A percentile compares a stretch with the other conserved stretches of the same genome.
Conservation (phyloP, 2,888 invertebrate species). For the Perdita meconis region DNA sequence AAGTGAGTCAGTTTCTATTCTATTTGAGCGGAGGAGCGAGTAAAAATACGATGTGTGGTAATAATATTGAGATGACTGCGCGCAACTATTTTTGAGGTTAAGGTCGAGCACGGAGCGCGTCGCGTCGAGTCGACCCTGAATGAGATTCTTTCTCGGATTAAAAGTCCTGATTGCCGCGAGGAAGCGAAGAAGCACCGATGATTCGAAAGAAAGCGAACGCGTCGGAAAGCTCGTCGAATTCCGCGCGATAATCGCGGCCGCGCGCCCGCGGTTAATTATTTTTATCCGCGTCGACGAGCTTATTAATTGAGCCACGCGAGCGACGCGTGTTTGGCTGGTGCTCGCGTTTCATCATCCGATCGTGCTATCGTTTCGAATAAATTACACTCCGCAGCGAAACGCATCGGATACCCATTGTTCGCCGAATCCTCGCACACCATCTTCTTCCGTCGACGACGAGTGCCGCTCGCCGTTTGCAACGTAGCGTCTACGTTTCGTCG, state of each 20-base stretch:
- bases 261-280: constrained; percentile 25
- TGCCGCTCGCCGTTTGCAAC: too few species aligned
- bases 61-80: constrained; percentile 11
- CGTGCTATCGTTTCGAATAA: constrained; percentile 32
- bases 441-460: too few species aligned
- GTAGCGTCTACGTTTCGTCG: too few species aligned
- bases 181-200: neutral
- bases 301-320: constrained; percentile 33
- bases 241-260: neutral
- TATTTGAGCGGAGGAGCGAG: neutral
- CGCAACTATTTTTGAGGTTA: constrained; percentile 9
- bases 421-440: too few species aligned
- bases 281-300: constrained; percentile 27
- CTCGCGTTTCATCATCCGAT: constrained; percentile 25
- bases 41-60: constrained; percentile 5
- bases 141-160: too few species aligned
- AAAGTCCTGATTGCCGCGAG: too few species aligned
- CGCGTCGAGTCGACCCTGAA: neutral
- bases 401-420: constrained; percentile 9
- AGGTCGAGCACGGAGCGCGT: neutral
- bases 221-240: neutral
- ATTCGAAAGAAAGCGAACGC: neutral
- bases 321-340: constrained; percentile 23
- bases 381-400: constrained; percentile 20
- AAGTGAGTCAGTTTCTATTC: constrained; percentile 2